Conservation (phyloP, 2,888 invertebrate species). For the Drosophila gaucha region DNA sequence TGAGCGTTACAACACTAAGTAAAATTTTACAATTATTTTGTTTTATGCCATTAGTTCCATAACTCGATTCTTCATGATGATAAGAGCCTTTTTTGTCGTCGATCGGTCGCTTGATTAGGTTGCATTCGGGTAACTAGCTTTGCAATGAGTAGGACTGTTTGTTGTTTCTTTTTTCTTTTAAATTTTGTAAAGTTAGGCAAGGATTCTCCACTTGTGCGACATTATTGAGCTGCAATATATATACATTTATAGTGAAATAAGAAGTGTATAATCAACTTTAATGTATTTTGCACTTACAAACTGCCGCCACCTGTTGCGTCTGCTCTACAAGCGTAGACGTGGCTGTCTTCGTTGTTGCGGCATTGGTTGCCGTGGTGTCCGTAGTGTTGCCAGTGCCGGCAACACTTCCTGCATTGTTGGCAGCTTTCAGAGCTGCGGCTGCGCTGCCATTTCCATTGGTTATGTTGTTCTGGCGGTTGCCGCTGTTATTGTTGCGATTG, state of each 20-base stretch:
- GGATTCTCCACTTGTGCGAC: constrained; percentile 64
- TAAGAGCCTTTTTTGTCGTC: constrained; percentile 72
- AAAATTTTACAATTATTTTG: constrained; percentile 78
- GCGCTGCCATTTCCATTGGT: constrained; percentile 71
- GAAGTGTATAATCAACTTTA: too few species aligned
- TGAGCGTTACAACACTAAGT: constrained; percentile 80
- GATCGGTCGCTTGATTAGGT: constrained; percentile 66
- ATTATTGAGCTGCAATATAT: constrained; percentile 82
- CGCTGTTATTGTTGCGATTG: constrained; percentile 59
- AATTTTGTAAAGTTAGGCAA: constrained; percentile 61
- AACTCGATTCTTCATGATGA: constrained; percentile 69
- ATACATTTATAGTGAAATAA: background rate
- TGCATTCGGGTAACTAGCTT: constrained; percentile 55
- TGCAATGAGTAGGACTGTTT: constrained; percentile 70
- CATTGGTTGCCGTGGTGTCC: constrained; percentile 46
- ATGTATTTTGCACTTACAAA: constrained; percentile 59
- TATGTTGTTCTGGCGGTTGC: constrained; percentile 59
- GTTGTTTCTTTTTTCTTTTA: constrained; percentile 23
- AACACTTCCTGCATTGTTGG: constrained; percentile 60
- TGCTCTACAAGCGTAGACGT: constrained; percentile 76
- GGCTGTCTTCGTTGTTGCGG: constrained; percentile 70
- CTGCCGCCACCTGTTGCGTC: constrained; percentile 79
- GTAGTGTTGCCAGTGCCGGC: constrained; percentile 31
- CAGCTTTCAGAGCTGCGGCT: constrained; percentile 75
- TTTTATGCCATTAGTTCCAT: constrained; percentile 69